Base-by-base conservation (phyloP, 1,140 invertebrate genomes). In the Bombus vancouverensis region DNA sequence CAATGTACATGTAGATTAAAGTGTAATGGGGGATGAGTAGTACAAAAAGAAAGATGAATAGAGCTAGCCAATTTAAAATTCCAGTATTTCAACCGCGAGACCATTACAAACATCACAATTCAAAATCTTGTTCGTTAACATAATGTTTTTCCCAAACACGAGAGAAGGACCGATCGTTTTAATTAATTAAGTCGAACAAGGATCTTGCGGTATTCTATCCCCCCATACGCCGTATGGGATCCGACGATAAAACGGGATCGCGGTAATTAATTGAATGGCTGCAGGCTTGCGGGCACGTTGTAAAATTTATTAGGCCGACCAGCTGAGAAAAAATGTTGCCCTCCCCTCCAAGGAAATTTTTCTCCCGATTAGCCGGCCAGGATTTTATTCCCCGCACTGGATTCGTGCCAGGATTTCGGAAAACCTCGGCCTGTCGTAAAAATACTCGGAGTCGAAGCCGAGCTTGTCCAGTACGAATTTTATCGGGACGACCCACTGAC, bases 241-340 rank as follows among this genome's bases (percentile, higher is more conserved):
- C n/a, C 62, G 47, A 68, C 74, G 90, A 91, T 91, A 90, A 92
- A 92, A 86, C 81, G 72, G 79, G 84, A 87, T 87, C 83, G 68
- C 25, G 68, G 85, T 88, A 90, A 92, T 92, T 92, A 92, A 91
- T 89, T 82, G 76, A 81, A 80, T 87, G 73, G n/a, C 59, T 15
- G 57, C 12, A 3, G 25, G 12, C 5, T n/a, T 4, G 42, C 65
- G 42, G 18, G 42, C 74, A 34, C 25, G 65, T 80, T 62, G 65
- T 32, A 66, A 70, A 89, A 90, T 90, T 89, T 89, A 90, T 90
- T 53, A n/a, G 74, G 70, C 25, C 66, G 47, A 66, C 28, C 65
- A 44, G 18, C 3, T 13, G 32, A 22, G 25, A 39, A 83, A 81
- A 75, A 82, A 84, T 79, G 75, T 83, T 83, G 62, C 44, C 62